Base-by-base conservation (phyloP, 2,797 vertebrate species). In the Xiphophorus birchmanni region DNA sequence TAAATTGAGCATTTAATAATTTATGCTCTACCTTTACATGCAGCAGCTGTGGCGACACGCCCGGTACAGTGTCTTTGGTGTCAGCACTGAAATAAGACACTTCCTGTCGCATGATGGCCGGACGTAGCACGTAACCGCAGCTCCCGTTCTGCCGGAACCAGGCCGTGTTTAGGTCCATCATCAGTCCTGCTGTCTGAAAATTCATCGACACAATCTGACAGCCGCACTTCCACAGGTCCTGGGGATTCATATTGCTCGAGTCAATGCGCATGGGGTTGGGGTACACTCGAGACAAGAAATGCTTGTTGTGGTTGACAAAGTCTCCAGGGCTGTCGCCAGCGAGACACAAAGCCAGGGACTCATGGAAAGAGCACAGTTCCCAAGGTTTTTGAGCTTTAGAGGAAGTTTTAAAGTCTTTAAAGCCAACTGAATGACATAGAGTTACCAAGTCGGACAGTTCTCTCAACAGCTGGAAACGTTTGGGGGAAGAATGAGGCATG, bases 151-250 rank as follows among this genome's bases (percentile, higher is more conserved):
- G 98, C 63, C 96, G 91, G 90, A 99, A 99, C 98, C 97, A 99
- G 78, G 97, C 97, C 0, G 97, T 96, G 86, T 98, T 97, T 80
- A 99, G 96, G 93, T 98, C 98, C 97, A 98, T 98, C 97, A 98
- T 98, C 82, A 99, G 89, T 10, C 98, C 98, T 0, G 98, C 97
- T 0, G 97, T 98, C 83, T 99, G 98, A 82, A 97, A 98, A 92
- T 99, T 99, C 97, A 99, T 97, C 40, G 97, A 96, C 75, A 99
- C 98, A 13, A 99, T 97, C 90, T 99, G 98, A 88, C 97, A 98
- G 5, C 98, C 98, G 10, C 97, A 98, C 83, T 99, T 98, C 98
- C 98, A 99, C 84, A 98, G 96, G 89, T 98, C 97, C 93, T 98
- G 97, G 73, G 97, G 98, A 92, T 99, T 98, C 96, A 98, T 97